Evolutionary conservation across 2,888 invertebrate genomes (phyloP).

Genomic region (Ypsolopha scabrella): DNA sequence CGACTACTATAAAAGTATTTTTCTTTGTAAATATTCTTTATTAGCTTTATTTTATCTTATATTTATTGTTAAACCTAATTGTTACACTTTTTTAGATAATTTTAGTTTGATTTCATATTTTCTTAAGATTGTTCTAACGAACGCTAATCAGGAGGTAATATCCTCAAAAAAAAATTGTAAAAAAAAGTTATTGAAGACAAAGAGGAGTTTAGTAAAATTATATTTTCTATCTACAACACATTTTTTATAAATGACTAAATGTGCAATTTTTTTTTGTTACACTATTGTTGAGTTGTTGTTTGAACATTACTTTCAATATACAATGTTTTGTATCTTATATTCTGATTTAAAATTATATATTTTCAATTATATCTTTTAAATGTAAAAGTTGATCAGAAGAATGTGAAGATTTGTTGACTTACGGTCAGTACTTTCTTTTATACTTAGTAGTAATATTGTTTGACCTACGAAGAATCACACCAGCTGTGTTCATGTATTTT

Average conservation of each 20-base stretch:
- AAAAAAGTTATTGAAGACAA: too few species aligned
- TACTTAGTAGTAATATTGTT: conserved; percentile 15
- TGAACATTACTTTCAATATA: not conserved
- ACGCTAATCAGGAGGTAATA: too few species aligned
- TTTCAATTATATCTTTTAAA: not conserved
- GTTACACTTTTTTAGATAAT: not conserved
- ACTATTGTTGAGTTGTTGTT: not conserved
- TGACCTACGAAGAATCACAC: conserved; percentile 38
- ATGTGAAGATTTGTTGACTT: too few species aligned
- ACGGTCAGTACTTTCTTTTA: conserved; percentile 10
- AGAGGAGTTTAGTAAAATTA: too few species aligned
- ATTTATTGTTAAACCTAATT: conserved; percentile 3
- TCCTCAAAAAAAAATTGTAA: too few species aligned
- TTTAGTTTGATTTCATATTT: not conserved
- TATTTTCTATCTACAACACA: too few species aligned
- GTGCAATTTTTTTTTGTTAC: conserved; percentile 1
- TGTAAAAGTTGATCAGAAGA: not conserved
- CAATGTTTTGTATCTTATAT: not conserved
- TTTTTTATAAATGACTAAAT: not conserved
- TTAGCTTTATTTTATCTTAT: conserved; percentile 2
- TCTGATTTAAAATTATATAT: not conserved
- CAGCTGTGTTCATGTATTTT: conserved; percentile 56
- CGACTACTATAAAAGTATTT: not conserved
- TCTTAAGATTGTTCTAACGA: too few species aligned
- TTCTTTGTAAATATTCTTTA: conserved; percentile 2